A percentile compares a stretch with the other conserved stretches of the same genome.
Conservation (phyloP, 2,797 vertebrate species). For the Muraenolepis orangiensis region DNA sequence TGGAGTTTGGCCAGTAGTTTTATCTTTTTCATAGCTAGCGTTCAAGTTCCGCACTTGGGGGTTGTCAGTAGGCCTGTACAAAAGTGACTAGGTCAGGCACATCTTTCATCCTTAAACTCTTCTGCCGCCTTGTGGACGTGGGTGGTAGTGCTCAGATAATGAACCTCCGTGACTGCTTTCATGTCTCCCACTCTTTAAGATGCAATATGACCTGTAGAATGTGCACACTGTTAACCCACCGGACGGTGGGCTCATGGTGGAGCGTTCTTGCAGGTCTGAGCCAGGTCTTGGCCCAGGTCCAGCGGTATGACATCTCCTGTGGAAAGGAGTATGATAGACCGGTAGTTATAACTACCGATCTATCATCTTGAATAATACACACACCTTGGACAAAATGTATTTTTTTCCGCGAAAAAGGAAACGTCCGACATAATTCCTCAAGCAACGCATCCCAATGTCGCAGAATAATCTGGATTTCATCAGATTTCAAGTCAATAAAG, state of each 20-base stretch:
- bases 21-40: background rate
- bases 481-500: too few species aligned
- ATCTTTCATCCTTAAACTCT: slow-evolving; percentile 15
- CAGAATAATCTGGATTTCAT: too few species aligned
- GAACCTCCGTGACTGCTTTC: background rate
- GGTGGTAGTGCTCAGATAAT: background rate
- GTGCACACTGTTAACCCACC: slow-evolving; percentile 53
- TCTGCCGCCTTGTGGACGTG: slow-evolving; percentile 47
- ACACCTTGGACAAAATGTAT: too few species aligned
- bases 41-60: background rate
- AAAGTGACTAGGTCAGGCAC: background rate
- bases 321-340: background rate
- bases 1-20: background rate
- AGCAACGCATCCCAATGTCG: too few species aligned
- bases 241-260: slow-evolving; percentile 10
- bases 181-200: background rate
- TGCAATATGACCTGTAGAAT: background rate
- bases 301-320: slow-evolving; percentile 54
- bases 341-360: too few species aligned
- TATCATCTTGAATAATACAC: too few species aligned
- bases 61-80: background rate
- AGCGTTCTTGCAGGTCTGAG: slow-evolving; percentile 25
- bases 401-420: too few species aligned
- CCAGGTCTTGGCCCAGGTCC: slow-evolving; percentile 14
- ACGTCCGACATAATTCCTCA: too few species aligned